Evolutionary conservation across 2,797 vertebrate genomes (phyloP).

Genomic region (Hippoglossus hippoglossus): DNA sequence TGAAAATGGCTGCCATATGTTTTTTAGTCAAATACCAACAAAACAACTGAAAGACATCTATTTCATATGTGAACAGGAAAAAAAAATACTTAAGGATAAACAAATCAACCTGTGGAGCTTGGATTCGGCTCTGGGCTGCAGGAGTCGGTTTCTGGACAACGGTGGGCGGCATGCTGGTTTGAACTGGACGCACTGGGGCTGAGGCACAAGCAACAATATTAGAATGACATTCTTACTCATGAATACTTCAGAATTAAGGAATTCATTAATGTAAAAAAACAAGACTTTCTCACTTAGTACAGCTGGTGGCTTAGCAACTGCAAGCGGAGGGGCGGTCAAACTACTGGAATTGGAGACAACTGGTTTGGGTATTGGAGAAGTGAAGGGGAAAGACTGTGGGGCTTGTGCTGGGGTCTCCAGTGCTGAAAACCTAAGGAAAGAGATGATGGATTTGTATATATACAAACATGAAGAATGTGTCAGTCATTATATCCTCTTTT

Average conservation of each 20-base stretch:
- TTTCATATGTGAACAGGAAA: neutral
- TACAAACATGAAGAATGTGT: neutral
- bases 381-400: constrained; percentile 80
- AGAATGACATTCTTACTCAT: constrained; percentile 3
- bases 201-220: constrained; percentile 27
- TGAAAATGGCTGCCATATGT: no score
- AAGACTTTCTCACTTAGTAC: constrained; percentile 54
- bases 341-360: constrained; percentile 55
- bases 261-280: neutral
- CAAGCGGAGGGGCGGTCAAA: constrained; percentile 54
- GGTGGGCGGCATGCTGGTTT: constrained; percentile 69
- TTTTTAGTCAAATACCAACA: neutral
- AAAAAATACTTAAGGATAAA: neutral
- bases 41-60: neutral
- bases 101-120: constrained; percentile 83
- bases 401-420: constrained; percentile 74
- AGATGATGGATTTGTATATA: neutral
- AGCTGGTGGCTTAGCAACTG: constrained; percentile 68
- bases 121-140: constrained; percentile 69
- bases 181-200: constrained; percentile 79
- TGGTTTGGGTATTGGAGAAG: constrained; percentile 80
- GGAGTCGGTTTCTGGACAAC: constrained; percentile 85
- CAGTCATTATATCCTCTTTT: neutral
- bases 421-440: constrained; percentile 83
- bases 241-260: neutral